phyloP scores from a whole-genome alignment of 2,113 vertebrate genomes.

The Dendropsophus ebraccatus region DNA sequence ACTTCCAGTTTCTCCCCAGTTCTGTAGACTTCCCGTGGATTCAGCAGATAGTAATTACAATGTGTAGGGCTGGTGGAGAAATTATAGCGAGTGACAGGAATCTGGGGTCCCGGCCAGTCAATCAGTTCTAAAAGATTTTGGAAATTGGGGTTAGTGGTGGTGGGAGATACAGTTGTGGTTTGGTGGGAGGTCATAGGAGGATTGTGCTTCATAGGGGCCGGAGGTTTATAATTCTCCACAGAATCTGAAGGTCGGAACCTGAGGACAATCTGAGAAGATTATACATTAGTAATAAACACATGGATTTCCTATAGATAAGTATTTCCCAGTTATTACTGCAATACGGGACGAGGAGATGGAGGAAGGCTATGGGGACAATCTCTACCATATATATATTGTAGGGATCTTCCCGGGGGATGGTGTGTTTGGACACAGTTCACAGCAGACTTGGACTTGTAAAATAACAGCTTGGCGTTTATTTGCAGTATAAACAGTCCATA shows the following conservation, averaged over 20 bases:
- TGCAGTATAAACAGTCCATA: too few relatives aligned
- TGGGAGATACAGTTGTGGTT: background rate
- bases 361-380: too few relatives aligned
- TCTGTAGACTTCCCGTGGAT: background rate
- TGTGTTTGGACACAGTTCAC: too few relatives aligned
- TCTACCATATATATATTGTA: too few relatives aligned
- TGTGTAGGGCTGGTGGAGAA: background rate
- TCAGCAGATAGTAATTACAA: background rate
- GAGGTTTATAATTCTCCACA: background rate
- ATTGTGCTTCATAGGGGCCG: background rate
- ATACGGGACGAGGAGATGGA: too few relatives aligned
- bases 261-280: background rate
- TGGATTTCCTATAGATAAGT: background rate
- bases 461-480: too few relatives aligned
- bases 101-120: background rate
- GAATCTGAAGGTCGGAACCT: background rate
- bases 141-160: background rate
- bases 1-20: conserved; percentile 29
- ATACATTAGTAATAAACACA: background rate
- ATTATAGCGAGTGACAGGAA: background rate
- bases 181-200: background rate
- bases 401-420: too few relatives aligned
- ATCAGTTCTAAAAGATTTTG: background rate
- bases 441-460: too few relatives aligned
- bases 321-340: too few relatives aligned